These are phyloP conservation scores for Colius striatus DNA, from an alignment of 2,113 vertebrate genomes.

Conservation along the genomic window DNA sequence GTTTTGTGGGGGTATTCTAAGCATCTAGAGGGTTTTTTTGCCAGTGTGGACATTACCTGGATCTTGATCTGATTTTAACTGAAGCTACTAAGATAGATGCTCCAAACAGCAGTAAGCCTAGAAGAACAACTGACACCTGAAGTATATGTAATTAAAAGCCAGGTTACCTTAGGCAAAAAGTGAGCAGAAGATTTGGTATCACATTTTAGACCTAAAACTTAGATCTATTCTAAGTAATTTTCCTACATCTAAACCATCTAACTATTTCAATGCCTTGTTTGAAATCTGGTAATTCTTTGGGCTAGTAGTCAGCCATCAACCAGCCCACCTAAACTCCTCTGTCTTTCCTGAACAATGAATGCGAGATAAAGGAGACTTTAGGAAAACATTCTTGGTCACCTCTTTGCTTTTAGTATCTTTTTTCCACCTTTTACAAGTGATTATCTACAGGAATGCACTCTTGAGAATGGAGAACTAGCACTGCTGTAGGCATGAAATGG, in stretches of 20 bases:
- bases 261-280: neutral
- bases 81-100: neutral
- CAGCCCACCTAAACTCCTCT: neutral
- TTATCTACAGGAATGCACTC: neutral
- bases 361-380: neutral
- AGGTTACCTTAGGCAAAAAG: neutral
- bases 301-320: neutral
- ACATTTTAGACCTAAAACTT: neutral
- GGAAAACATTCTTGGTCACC: neutral
- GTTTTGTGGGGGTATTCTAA: neutral
- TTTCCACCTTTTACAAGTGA: neutral
- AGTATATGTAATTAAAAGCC: neutral
- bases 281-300: neutral
- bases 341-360: neutral
- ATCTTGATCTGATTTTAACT: neutral
- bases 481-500: neutral
- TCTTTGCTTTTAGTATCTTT: neutral
- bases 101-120: neutral
- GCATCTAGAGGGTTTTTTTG: neutral
- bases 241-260: neutral
- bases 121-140: neutral
- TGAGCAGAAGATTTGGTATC: neutral
- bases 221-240: neutral
- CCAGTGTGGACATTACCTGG: neutral
- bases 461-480: neutral